Base-by-base conservation (phyloP, 2,113 vertebrate species). In the Delphinus delphis region DNA sequence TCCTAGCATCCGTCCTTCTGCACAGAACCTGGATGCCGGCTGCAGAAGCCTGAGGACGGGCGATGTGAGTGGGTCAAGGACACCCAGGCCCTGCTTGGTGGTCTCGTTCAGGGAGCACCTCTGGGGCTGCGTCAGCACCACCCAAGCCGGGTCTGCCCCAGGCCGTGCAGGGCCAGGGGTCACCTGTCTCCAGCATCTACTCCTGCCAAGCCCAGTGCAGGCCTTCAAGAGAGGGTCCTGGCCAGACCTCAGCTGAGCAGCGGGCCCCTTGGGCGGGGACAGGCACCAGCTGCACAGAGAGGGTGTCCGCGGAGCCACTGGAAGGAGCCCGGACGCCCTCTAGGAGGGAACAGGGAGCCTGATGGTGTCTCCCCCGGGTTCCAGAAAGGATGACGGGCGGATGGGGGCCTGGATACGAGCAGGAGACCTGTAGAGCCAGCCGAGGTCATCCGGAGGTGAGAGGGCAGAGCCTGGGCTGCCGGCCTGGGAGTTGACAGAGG, bases 31-130 rank as follows among this genome's bases (percentile, higher is more conserved):
- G 90, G 25, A 1, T 0, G 1, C 41, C 0, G 1, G 50, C 38
- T 2, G 0, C 47, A 31, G 41, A n/a, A 74, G 33, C 18, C 36
- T 1, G 0, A 7, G 10, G 12, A 4, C 2, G 21, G 0, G 4
- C 0, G 7, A 1, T 0, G 1, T 13, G 44, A 21, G 33, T 11
- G 0, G 33, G 12, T 38, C 0, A 6, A 2, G 25, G 2, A 31
- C 36, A 0, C 5, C 0, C 38, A 6, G 38, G 28, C 63, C 81
- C n/a, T 2, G 6, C 17, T 8, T 1, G 0, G 4, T 2, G 5
- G 28, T 76, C 17, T 13, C 7, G 0, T 15, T 28, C 26, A 1
- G 28, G 4, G 28, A 23, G 15, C 31, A 1, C 65, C 38, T 6
- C 50, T 2, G 0, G 0, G 33, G 25, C n/a, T 86, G 36, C 3